A percentile compares a stretch with the other conserved stretches of the same genome.
Conservation (phyloP, 2,113 vertebrate species). For the Nibea coibor region DNA sequence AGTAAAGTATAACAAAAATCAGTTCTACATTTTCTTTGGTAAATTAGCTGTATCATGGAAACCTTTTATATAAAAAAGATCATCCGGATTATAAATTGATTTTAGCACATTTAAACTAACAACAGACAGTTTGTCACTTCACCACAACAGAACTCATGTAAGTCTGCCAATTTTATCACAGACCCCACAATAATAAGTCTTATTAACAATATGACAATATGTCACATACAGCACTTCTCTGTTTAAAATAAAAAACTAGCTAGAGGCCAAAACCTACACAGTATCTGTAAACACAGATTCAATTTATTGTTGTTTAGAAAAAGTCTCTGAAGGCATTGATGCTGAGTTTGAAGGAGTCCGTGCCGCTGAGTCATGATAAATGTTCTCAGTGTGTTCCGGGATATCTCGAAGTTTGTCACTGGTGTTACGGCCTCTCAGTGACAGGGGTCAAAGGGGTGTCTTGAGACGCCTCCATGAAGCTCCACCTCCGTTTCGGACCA, state of each 20-base stretch:
- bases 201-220: constrained; percentile 76
- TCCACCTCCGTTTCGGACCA: constrained; percentile 85
- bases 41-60: constrained; percentile 80
- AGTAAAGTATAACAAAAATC: constrained; percentile 25
- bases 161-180: constrained; percentile 23
- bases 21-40: constrained; percentile 73
- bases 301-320: constrained; percentile 22
- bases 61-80: constrained; percentile 55
- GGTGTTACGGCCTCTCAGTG: constrained; percentile 64
- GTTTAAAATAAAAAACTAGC: constrained; percentile 47
- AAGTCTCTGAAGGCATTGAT: constrained; percentile 64
- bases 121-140: constrained; percentile 31
- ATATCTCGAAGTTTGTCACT: background rate
- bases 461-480: constrained; percentile 85
- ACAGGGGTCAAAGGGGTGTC: constrained; percentile 84
- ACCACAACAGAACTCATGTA: constrained; percentile 21
- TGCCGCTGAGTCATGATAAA: background rate
- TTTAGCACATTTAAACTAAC: constrained; percentile 41
- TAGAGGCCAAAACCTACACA: constrained; percentile 15
- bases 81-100: constrained; percentile 46
- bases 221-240: constrained; percentile 68
- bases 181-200: constrained; percentile 18
- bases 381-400: background rate
- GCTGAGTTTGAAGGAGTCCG: constrained; percentile 19
- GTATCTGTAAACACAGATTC: constrained; percentile 53